A percentile compares a stretch with the other conserved stretches of the same genome.
Evolutionary conservation across 1,140 invertebrate genomes (phyloP).

Genomic region (Antheraea pernyi): DNA sequence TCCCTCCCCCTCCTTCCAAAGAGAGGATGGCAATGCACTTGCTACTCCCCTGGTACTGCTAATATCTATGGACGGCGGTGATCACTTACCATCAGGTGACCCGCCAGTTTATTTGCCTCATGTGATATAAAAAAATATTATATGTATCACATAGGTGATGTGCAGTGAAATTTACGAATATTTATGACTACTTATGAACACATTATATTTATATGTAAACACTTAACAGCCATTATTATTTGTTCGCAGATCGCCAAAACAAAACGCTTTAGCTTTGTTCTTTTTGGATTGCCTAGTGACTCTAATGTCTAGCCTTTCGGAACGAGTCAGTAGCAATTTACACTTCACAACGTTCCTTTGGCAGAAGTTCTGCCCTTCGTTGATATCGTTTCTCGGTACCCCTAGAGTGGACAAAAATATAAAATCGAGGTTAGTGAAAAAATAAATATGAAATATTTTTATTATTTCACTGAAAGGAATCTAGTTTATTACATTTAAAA

Average conservation of each 20-base stretch:
- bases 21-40: too few species aligned
- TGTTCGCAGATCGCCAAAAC: constrained; percentile 78
- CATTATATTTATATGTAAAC: background rate
- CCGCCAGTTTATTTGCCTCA: background rate
- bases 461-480: too few species aligned
- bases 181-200: too few species aligned
- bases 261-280: constrained; percentile 85
- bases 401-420: constrained; percentile 86
- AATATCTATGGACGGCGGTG: too few species aligned
- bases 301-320: constrained; percentile 89
- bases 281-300: constrained; percentile 93
- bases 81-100: constrained; percentile 2
- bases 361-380: constrained; percentile 94
- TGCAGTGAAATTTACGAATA: too few species aligned
- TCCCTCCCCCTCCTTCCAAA: too few species aligned
- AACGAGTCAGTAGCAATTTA: constrained; percentile 88
- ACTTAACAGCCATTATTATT: background rate
- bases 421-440: constrained; percentile 75
- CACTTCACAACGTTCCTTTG: constrained; percentile 93
- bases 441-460: background rate
- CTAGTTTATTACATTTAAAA: too few species aligned
- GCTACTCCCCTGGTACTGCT: too few species aligned
- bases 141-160: background rate
- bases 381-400: constrained; percentile 91
- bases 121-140: too few species aligned